Evolutionary conservation across 2,113 vertebrate genomes (phyloP).

Genomic region (Cyprinodon variegatus): DNA sequence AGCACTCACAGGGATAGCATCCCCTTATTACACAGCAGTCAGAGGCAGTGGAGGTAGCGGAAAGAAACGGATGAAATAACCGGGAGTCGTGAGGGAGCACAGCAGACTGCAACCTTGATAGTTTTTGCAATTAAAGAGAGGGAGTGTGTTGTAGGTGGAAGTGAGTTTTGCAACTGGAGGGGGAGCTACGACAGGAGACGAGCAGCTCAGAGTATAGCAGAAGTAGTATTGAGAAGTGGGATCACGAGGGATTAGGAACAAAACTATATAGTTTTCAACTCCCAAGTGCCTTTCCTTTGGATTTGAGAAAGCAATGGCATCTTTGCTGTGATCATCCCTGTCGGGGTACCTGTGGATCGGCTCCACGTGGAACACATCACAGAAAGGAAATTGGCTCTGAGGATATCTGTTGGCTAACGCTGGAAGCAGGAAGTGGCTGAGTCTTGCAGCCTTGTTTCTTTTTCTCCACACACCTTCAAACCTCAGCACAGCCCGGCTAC

Average conservation of each 20-base stretch:
- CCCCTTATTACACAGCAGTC: constrained; percentile 61
- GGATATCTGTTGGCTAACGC: constrained; percentile 31
- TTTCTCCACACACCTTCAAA: constrained; percentile 12
- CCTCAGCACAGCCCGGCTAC: constrained; percentile 58
- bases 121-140: constrained; percentile 37
- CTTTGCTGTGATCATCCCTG: constrained; percentile 17
- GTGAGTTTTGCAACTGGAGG: constrained; percentile 38
- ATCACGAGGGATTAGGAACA: constrained; percentile 58
- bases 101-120: constrained; percentile 33
- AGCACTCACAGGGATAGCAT: constrained; percentile 55
- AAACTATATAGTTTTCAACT: constrained; percentile 52
- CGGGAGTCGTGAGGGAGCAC: constrained; percentile 33
- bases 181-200: constrained; percentile 48
- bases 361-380: constrained; percentile 54
- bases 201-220: constrained; percentile 45
- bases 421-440: constrained; percentile 47
- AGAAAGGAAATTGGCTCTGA: constrained; percentile 12
- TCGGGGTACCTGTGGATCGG: constrained; percentile 58
- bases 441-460: constrained; percentile 14
- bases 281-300: constrained; percentile 32
- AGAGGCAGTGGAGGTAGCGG: constrained; percentile 38
- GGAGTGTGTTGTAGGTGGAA: constrained; percentile 42
- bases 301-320: constrained; percentile 48
- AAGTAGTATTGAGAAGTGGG: constrained; percentile 53
- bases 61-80: constrained; percentile 34